A percentile compares a stretch with the other conserved stretches of the same genome.
These are phyloP conservation scores for Aphidius ervi DNA, from an alignment of 1,140 invertebrate genomes.

Conservation along the genomic window DNA sequence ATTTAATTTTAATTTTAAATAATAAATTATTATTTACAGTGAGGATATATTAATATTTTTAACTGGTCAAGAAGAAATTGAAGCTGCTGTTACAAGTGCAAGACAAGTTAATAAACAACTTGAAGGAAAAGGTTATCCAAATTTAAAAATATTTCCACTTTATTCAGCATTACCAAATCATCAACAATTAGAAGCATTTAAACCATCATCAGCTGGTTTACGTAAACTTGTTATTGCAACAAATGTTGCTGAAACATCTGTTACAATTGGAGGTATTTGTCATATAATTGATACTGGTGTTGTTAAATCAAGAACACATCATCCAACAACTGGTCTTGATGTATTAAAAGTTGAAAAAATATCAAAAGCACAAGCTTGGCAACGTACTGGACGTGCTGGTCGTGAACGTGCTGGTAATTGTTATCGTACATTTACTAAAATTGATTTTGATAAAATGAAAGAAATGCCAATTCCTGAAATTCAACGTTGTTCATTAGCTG, in stretches of 20 bases:
- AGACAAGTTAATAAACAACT: slow-evolving; percentile 68
- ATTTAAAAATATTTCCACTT: slow-evolving; percentile 71
- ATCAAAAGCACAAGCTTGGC: slow-evolving; percentile 89
- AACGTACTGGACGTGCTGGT: slow-evolving; percentile 86
- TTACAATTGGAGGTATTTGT: slow-evolving; percentile 90
- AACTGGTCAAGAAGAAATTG: slow-evolving; percentile 98
- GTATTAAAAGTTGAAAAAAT: slow-evolving; percentile 76
- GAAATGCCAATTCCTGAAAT: slow-evolving; percentile 83
- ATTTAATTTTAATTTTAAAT: slow-evolving; percentile 23
- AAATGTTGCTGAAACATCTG: slow-evolving; percentile 95
- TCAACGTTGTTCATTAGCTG: slow-evolving; percentile 70
- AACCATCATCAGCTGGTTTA: slow-evolving; percentile 59
- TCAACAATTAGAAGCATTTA: slow-evolving; percentile 77
- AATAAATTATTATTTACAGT: neutral
- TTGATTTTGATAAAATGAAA: slow-evolving; percentile 67
- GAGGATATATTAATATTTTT: slow-evolving; percentile 94
- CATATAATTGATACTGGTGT: slow-evolving; percentile 93
- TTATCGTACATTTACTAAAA: slow-evolving; percentile 76
- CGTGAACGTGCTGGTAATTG: slow-evolving; percentile 78
- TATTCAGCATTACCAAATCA: slow-evolving; percentile 77
- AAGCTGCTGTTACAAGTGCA: slow-evolving; percentile 75
- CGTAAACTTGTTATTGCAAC: slow-evolving; percentile 94
- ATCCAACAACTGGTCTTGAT: slow-evolving; percentile 79
- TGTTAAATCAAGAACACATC: slow-evolving; percentile 84
- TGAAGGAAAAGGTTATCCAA: slow-evolving; percentile 52